These are phyloP conservation scores for Pseudomugil gertrudae DNA, from an alignment of 2,797 vertebrate genomes.

Conservation along the genomic window DNA sequence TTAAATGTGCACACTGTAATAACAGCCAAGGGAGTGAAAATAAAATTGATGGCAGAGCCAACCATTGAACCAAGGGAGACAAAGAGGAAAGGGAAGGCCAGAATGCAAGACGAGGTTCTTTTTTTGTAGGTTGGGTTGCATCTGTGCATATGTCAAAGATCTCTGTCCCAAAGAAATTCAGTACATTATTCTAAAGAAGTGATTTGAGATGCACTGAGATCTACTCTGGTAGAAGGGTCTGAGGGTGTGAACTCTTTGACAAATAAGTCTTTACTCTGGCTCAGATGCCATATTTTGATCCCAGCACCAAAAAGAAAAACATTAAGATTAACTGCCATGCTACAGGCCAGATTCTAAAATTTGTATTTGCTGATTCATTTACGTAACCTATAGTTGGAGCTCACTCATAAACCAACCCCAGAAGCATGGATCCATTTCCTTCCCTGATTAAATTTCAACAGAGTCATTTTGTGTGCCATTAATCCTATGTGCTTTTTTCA, in stretches of 20 bases:
- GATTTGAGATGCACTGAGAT: constrained; percentile 30
- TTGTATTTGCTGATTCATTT: constrained; percentile 40
- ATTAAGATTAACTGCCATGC: constrained; percentile 14
- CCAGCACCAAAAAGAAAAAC: constrained; percentile 9
- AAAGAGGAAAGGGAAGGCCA: constrained; percentile 7
- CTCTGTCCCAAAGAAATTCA: neutral
- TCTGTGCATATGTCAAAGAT: constrained; percentile 22
- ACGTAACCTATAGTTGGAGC: constrained; percentile 34
- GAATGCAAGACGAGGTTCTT: constrained; percentile 6
- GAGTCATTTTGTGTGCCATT: constrained; percentile 53
- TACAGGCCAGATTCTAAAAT: neutral
- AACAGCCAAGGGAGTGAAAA: constrained; percentile 53
- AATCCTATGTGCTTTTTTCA: constrained; percentile 56
- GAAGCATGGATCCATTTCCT: constrained; percentile 49
- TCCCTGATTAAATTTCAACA: constrained; percentile 61
- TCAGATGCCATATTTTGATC: constrained; percentile 11
- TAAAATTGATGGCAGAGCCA: constrained; percentile 33
- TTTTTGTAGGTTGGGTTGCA: constrained; percentile 7
- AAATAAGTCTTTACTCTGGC: constrained; percentile 23
- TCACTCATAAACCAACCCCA: constrained; percentile 35
- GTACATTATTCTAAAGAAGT: constrained; percentile 3
- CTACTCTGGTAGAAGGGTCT: constrained; percentile 8
- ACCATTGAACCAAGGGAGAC: constrained; percentile 13
- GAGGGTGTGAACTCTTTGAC: neutral
- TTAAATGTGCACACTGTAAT: constrained; percentile 61